Conservation (phyloP, 2,797 vertebrate genomes). For the Babyrousa celebensis region DNA sequence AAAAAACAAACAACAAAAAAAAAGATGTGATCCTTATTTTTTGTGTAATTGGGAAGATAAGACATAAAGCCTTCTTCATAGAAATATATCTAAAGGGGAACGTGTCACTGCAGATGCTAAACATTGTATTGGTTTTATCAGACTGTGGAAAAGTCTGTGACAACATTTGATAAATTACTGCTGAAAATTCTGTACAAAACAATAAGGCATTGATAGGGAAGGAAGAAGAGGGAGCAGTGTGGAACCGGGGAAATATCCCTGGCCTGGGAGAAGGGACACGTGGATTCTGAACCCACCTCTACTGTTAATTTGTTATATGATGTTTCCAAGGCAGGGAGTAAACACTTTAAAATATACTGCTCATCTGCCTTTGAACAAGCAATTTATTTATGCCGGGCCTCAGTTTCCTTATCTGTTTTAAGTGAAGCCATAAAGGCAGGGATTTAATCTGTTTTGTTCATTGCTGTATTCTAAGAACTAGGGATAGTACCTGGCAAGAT, state of each 20-base stretch:
- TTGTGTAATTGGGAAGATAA: background rate
- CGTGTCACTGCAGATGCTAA: background rate
- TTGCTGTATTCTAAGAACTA: background rate
- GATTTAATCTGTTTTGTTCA: background rate
- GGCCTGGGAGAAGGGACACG: no score
- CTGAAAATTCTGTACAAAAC: background rate
- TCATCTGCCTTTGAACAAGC: background rate
- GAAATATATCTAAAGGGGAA: background rate
- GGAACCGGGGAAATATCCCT: background rate
- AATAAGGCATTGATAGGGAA: background rate
- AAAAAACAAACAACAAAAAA: no score
- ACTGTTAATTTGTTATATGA: fast-evolving
- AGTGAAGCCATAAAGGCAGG: background rate
- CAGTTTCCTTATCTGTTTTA: background rate
- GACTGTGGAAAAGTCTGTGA: background rate
- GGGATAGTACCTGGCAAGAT: background rate
- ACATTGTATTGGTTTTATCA: conserved; percentile 14
- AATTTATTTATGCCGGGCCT: background rate
- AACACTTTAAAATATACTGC: background rate
- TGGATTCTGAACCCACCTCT: background rate
- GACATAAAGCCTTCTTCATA: background rate
- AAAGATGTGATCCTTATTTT: background rate
- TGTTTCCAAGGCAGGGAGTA: background rate
- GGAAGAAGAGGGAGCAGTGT: background rate
- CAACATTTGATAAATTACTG: background rate